Base-by-base conservation (phyloP, 2,888 invertebrate genomes). In the Metellina segmentata region DNA sequence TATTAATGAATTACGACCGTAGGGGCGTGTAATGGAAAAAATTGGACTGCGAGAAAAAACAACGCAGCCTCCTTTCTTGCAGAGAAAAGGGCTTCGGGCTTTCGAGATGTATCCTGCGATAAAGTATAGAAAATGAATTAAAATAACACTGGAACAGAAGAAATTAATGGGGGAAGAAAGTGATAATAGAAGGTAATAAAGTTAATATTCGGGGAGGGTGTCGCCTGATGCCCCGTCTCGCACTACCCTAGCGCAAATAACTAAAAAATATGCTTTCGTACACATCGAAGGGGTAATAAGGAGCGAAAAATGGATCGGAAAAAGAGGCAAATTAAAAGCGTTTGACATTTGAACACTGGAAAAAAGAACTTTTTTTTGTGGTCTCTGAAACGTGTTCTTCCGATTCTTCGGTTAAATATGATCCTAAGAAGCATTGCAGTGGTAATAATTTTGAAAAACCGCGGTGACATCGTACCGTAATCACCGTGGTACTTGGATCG, bases 1-100 rank as follows among this genome's bases (percentile, higher is more conserved):
- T 91, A 91, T 91, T 91, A 91, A 91, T 91, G 91, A 91, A 91
- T 91, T 91, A 91, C 71, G 86, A 83, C 78, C 87, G 77, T 77
- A 48, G 85, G 77, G 86, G 79, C 48, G 53, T 78, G 74, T 85
- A 90, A 90, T 90, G 81, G 85, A 85, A 81, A 90, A 85, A 85
- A 79, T 48, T 53, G 53, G 70, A 82, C 51, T 72, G 70, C 82
- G 72, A 72, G 71, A 82, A 81, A 87, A 86, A 86, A 20, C 34
- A 20, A 48, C 34, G 34, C 19, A 82, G 16, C 52, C 7, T 51
- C 79, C 8, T 75, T 77, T 82, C 82, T 82, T 79, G 70, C n/a
- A n/a, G n/a, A n/a, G n/a, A 91, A 70, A 83, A 72, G 83, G 79
- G 87, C 91, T 78, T 69, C 72, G 34, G 83, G 91, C 77, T 77